Evolutionary conservation across 2,113 vertebrate species (phyloP).

Genomic region (Paralichthys olivaceus): DNA sequence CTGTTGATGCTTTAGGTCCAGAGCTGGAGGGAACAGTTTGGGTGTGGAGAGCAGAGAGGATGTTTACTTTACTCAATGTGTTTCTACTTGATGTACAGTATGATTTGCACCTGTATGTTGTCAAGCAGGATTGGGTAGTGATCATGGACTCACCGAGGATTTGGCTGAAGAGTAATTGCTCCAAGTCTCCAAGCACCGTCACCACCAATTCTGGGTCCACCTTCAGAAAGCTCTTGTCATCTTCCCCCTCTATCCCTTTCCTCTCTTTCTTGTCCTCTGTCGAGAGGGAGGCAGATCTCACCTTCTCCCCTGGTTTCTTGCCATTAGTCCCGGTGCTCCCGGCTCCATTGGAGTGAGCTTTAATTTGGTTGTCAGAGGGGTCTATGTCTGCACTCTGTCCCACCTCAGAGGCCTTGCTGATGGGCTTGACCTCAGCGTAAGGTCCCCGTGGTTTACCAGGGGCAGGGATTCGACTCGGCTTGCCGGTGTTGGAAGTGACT

Average conservation of each 20-base stretch:
- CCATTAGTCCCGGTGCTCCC: slow-evolving; percentile 61
- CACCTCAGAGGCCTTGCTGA: slow-evolving; percentile 89
- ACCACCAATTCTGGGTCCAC: slow-evolving; percentile 98
- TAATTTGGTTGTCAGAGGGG: slow-evolving; percentile 84
- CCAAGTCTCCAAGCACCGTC: slow-evolving; percentile 95
- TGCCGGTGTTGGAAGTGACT: slow-evolving; percentile 79
- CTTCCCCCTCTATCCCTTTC: slow-evolving; percentile 68
- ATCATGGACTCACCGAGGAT: slow-evolving; percentile 90
- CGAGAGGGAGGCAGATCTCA: slow-evolving; percentile 51
- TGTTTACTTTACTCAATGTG: not conserved
- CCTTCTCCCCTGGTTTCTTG: slow-evolving; percentile 75
- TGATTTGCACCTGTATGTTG: not conserved
- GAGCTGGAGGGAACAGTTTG: slow-evolving; percentile 54
- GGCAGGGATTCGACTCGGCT: slow-evolving; percentile 90
- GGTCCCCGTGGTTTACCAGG: slow-evolving; percentile 87
- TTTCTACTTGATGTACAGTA: not conserved
- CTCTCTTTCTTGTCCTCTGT: slow-evolving; percentile 69
- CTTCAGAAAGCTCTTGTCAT: slow-evolving; percentile 92
- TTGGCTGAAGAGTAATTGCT: slow-evolving; percentile 98
- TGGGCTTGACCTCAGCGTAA: slow-evolving; percentile 95
- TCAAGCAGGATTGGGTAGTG: not conserved
- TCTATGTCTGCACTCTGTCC: slow-evolving; percentile 82
- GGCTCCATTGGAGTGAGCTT: slow-evolving; percentile 75
- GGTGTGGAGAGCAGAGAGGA: slow-evolving; percentile 46
- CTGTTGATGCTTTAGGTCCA: slow-evolving; percentile 50